Percentiles rank a stretch among this genome's conserved stretches.
These are phyloP conservation scores for Holacanthus passer DNA, from an alignment of 2,113 vertebrate species.

Conservation along the genomic window DNA sequence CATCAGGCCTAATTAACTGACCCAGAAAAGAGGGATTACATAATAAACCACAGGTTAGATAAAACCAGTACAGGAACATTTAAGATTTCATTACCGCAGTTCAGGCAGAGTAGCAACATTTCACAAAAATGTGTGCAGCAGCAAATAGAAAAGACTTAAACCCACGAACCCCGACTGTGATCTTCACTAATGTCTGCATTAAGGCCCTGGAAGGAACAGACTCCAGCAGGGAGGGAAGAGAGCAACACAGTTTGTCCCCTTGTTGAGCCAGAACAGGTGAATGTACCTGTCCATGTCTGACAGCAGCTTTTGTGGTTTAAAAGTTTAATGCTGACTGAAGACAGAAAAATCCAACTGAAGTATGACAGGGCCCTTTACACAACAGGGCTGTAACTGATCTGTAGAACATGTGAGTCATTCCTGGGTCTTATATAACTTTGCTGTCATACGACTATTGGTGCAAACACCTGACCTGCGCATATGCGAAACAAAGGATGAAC, in stretches of 20 bases:
- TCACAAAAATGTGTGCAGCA: neutral
- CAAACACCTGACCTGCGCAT: neutral
- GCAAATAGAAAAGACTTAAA: neutral
- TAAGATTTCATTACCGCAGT: neutral
- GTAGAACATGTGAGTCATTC: neutral
- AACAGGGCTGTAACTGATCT: neutral
- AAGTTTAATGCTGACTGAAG: neutral
- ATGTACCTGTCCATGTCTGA: neutral
- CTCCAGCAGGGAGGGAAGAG: conserved; percentile 64
- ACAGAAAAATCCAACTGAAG: neutral
- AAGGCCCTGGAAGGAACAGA: conserved; percentile 59
- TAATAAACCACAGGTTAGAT: neutral
- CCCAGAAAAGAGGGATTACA: neutral
- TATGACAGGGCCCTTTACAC: neutral
- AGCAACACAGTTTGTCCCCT: conserved; percentile 53
- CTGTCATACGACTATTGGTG: neutral
- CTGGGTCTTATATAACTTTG: neutral
- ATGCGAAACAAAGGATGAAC: neutral
- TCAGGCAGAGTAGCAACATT: neutral
- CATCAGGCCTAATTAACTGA: conserved; percentile 1
- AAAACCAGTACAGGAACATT: neutral
- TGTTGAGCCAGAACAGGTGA: conserved; percentile 50
- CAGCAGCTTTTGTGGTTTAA: neutral
- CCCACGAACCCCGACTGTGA: neutral
- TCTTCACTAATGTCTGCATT: conserved; percentile 40